Evolutionary conservation across 1,140 invertebrate genomes (phyloP).

Genomic region (Lithobius niger): DNA sequence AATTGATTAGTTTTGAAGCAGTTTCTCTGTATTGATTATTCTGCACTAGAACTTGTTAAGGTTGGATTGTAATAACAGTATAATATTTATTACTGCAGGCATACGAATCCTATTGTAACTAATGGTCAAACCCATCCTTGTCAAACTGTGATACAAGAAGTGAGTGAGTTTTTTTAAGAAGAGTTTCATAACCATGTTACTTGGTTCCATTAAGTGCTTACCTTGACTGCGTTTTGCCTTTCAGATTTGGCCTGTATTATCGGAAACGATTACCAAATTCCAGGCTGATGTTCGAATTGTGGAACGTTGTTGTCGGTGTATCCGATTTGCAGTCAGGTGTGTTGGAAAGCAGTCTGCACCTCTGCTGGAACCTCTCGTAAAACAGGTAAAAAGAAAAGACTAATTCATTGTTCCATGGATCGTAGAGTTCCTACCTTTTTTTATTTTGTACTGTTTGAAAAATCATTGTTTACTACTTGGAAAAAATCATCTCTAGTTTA

Average conservation of each 20-base stretch:
- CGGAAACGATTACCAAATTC: conserved; percentile 58
- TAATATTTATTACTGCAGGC: conserved; percentile 31
- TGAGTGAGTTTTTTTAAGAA: conserved; percentile 22
- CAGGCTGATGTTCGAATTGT: conserved; percentile 70
- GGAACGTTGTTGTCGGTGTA: conserved; percentile 78
- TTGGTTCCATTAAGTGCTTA: conserved; percentile 4
- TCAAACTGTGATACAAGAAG: conserved; percentile 59
- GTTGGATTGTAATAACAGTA: no score
- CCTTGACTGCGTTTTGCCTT: conserved; percentile 5
- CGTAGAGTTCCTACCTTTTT: no score
- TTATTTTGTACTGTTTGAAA: no score
- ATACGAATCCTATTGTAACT: conserved; percentile 49
- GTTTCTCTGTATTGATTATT: background rate
- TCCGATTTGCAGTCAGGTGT: conserved; percentile 78
- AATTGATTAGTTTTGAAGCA: background rate
- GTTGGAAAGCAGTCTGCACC: conserved; percentile 59
- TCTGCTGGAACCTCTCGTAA: conserved; percentile 63
- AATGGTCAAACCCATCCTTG: conserved; percentile 59
- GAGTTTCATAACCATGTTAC: background rate
- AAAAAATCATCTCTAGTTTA: no score
- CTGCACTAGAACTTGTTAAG: no score
- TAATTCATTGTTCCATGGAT: no score
- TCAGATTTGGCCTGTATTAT: conserved; percentile 67
- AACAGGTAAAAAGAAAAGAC: conserved; percentile 57
- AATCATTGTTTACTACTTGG: no score